Conservation (phyloP, 2,113 vertebrate genomes). For the Ursus arctos region DNA sequence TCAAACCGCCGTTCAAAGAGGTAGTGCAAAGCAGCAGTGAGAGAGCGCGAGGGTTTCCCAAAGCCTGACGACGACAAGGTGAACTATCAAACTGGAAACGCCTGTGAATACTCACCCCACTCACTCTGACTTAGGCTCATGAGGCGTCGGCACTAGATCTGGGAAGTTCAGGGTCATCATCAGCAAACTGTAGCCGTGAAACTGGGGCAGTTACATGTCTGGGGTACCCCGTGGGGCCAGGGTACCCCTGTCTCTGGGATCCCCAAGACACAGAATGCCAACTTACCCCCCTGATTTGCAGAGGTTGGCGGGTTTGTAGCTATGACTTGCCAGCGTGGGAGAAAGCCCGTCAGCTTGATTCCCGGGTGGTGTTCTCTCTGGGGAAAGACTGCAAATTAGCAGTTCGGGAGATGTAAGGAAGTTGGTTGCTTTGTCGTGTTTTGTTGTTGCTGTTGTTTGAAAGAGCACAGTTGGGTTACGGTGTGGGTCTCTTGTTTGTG, state of each 20-base stretch:
- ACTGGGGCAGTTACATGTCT: background rate
- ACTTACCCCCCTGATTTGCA: background rate
- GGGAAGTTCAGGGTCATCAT: background rate
- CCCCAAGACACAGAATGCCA: background rate
- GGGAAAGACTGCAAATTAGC: slow-evolving; percentile 66
- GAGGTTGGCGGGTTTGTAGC: background rate
- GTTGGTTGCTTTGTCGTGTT: background rate
- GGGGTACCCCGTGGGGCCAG: background rate
- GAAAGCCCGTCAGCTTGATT: background rate
- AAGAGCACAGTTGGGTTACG: slow-evolving; percentile 1
- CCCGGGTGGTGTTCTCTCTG: background rate
- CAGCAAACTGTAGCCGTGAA: accelerated
- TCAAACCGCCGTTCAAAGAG: background rate
- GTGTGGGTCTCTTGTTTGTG: slow-evolving; percentile 48
- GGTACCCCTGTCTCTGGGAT: background rate
- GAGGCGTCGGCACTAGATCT: background rate
- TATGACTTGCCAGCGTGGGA: slow-evolving; percentile 60
- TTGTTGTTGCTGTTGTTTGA: background rate
- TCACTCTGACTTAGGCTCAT: background rate
- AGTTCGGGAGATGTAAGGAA: background rate
- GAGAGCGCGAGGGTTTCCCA: background rate
- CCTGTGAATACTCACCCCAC: accelerated
- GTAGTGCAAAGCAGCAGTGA: accelerated
- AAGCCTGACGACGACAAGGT: accelerated
- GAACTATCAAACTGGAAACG: accelerated